phyloP scores from a whole-genome alignment of 2,797 vertebrate genomes.

The Hydrolagus colliei region DNA sequence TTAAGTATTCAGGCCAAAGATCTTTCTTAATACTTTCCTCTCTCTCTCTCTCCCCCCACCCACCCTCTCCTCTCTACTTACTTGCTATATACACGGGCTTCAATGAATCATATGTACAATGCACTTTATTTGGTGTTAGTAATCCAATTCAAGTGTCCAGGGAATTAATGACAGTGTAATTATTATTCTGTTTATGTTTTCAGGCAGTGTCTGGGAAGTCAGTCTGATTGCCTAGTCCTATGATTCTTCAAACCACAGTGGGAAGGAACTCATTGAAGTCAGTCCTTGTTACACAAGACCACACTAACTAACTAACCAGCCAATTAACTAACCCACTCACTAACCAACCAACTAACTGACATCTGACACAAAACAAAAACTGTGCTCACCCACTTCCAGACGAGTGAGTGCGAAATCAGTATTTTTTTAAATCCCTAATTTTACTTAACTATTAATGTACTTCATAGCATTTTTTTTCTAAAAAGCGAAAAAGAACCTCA shows the following conservation, averaged over 20 bases:
- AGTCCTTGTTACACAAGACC: background rate
- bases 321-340: too few species aligned
- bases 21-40: background rate
- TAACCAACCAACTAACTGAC: background rate
- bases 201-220: background rate
- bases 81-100: too few species aligned
- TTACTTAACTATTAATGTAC: too few species aligned
- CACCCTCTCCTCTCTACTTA: too few species aligned
- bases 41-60: background rate
- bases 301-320: background rate
- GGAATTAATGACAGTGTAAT: constrained; percentile 21
- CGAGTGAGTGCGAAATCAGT: background rate
- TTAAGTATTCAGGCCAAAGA: constrained; percentile 17
- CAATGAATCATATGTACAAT: constrained; percentile 14
- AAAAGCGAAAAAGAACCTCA: too few species aligned
- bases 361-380: background rate
- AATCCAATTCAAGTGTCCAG: background rate
- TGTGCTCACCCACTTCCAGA: background rate
- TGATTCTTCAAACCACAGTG: background rate
- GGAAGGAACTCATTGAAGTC: background rate
- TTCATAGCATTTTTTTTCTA: too few species aligned
- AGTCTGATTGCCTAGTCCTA: background rate
- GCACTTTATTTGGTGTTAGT: constrained; percentile 12
- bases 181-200: constrained; percentile 18
- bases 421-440: too few species aligned